These are phyloP conservation scores for Avahi laniger DNA, from an alignment of 2,797 vertebrate genomes.

Conservation along the genomic window DNA sequence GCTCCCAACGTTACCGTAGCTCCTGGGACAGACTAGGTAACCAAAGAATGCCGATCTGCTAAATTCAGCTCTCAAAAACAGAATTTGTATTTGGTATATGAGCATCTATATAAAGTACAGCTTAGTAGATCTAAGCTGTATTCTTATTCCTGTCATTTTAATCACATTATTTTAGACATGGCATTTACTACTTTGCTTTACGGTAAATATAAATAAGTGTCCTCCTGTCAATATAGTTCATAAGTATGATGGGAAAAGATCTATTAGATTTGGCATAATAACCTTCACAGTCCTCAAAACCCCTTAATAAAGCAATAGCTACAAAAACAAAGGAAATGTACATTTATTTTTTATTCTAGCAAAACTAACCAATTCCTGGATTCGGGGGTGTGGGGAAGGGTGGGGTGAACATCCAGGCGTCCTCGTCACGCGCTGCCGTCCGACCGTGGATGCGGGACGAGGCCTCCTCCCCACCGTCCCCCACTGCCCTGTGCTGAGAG, in stretches of 20 bases:
- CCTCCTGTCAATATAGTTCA: background rate
- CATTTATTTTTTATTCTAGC: background rate
- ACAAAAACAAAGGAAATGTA: background rate
- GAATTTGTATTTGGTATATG: background rate
- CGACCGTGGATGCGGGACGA: fast-evolving
- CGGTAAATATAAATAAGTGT: background rate
- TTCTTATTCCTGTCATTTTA: background rate
- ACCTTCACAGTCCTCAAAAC: background rate
- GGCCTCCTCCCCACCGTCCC: background rate
- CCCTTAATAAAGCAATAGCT: background rate
- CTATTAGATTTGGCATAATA: background rate
- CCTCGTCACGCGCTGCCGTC: fast-evolving
- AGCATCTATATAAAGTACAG: background rate
- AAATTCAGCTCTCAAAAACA: background rate
- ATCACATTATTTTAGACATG: background rate
- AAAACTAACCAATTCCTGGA: background rate
- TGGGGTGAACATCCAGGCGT: fast-evolving
- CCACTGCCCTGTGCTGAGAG: background rate
- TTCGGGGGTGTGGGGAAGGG: fast-evolving
- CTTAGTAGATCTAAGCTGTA: too few species aligned
- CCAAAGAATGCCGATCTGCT: background rate
- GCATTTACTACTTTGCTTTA: background rate
- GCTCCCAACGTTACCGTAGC: fast-evolving
- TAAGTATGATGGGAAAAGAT: background rate
- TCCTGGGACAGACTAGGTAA: background rate